Evolutionary conservation across 2,797 vertebrate species (phyloP).

Genomic region (Cuniculus paca): DNA sequence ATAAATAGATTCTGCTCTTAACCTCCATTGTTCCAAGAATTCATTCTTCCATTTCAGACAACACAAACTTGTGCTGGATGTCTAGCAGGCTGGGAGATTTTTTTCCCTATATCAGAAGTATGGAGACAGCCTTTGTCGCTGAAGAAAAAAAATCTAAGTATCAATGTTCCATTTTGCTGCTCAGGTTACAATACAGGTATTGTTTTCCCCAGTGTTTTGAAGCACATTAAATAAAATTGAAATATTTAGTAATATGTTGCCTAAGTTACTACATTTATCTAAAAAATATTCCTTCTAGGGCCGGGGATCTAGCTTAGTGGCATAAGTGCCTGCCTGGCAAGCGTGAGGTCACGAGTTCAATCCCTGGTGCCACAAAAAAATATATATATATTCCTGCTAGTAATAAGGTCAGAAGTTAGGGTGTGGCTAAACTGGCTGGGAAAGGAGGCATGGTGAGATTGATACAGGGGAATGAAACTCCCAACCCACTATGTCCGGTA

Average conservation of each 20-base stretch:
- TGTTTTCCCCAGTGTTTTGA: neutral
- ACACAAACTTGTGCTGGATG: neutral
- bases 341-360: too few species aligned
- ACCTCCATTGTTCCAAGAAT: neutral
- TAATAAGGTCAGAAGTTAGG: neutral
- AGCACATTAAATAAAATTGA: neutral
- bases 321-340: too few species aligned
- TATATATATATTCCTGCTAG: neutral
- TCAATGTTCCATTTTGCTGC: neutral
- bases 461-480: too few species aligned
- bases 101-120: neutral
- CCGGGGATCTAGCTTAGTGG: too few species aligned
- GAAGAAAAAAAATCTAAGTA: neutral
- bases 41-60: neutral
- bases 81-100: neutral
- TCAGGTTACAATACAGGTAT: neutral
- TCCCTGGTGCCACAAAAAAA: too few species aligned
- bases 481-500: too few species aligned
- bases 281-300: neutral
- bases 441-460: neutral
- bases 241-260: neutral
- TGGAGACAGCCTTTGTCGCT: neutral
- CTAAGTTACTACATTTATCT: neutral
- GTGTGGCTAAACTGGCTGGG: neutral
- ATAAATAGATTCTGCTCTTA: neutral